Percentiles rank a stretch among this genome's conserved stretches.
Conservation (phyloP, 2,888 invertebrate genomes). For the Cephus pygmeus region DNA sequence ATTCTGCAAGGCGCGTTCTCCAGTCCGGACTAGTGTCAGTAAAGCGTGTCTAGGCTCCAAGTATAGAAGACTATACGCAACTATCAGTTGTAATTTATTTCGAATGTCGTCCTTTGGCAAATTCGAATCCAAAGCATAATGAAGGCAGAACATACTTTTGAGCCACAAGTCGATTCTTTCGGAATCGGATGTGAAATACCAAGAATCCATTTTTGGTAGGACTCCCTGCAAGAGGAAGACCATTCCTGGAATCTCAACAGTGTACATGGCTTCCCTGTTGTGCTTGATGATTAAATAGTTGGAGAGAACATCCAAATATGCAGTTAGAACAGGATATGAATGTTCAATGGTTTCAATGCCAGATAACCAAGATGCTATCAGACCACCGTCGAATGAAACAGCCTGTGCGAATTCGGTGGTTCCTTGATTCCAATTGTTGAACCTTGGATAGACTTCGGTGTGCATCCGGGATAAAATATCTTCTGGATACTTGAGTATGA, state of each 20-base stretch:
- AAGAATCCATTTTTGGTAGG: slow-evolving; percentile 60
- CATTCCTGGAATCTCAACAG: slow-evolving; percentile 63
- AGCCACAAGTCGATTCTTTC: slow-evolving; percentile 60
- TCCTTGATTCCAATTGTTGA: slow-evolving; percentile 59
- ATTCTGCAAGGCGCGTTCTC: slow-evolving; percentile 56
- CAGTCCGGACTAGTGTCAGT: slow-evolving; percentile 58
- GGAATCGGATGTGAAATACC: slow-evolving; percentile 60
- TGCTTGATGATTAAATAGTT: slow-evolving; percentile 57
- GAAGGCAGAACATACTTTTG: slow-evolving; percentile 61
- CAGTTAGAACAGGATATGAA: slow-evolving; percentile 58
- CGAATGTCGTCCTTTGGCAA: slow-evolving; percentile 54
- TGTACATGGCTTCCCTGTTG: slow-evolving; percentile 58
- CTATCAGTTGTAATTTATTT: slow-evolving; percentile 56
- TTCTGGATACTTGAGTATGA: slow-evolving; percentile 59
- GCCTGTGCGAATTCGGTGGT: slow-evolving; percentile 58
- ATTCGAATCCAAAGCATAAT: slow-evolving; percentile 54
- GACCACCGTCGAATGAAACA: slow-evolving; percentile 61
- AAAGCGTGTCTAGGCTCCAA: slow-evolving; percentile 62
- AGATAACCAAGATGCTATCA: slow-evolving; percentile 61
- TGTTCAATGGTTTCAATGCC: slow-evolving; percentile 62
- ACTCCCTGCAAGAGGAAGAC: slow-evolving; percentile 62
- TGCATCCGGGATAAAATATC: slow-evolving; percentile 60
- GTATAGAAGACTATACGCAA: slow-evolving; percentile 60
- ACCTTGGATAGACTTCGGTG: slow-evolving; percentile 59
- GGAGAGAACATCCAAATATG: slow-evolving; percentile 59